Percentiles rank a stretch among this genome's conserved stretches.
These are phyloP conservation scores for Odontomachus brunneus DNA, from an alignment of 1,140 invertebrate species.

Conservation along the genomic window DNA sequence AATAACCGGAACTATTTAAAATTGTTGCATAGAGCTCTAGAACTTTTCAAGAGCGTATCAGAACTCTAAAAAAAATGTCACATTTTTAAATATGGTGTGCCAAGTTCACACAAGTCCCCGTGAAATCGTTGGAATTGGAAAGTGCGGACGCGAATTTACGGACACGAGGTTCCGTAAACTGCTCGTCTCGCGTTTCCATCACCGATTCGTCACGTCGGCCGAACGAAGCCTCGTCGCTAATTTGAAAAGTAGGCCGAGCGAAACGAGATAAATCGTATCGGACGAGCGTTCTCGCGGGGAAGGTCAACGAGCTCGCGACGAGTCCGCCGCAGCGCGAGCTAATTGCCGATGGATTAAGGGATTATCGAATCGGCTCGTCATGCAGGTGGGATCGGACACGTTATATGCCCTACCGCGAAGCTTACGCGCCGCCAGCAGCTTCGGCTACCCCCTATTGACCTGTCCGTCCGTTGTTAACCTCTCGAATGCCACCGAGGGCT, in stretches of 20 bases:
- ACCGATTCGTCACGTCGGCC: conserved; percentile 39
- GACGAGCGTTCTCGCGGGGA: conserved; percentile 42
- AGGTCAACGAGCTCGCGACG: too few relatives aligned
- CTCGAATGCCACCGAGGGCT: too few relatives aligned
- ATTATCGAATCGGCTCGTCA: conserved; percentile 73
- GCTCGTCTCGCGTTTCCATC: background rate
- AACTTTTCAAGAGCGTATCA: too few relatives aligned
- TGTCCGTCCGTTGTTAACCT: conserved; percentile 28
- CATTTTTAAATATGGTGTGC: too few relatives aligned
- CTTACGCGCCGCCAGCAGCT: conserved; percentile 6
- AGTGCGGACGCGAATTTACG: background rate
- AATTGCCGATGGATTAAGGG: conserved; percentile 79
- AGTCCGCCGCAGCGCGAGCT: conserved; percentile 63
- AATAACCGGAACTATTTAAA: too few relatives aligned
- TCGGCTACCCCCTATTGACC: conserved; percentile 36
- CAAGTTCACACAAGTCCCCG: too few relatives aligned
- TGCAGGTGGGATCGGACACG: conserved; percentile 50
- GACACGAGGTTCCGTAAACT: background rate
- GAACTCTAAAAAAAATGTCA: too few relatives aligned
- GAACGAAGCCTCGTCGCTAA: conserved; percentile 3
- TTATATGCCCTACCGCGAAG: conserved; percentile 49
- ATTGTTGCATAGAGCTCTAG: too few relatives aligned
- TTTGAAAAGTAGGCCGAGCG: conserved; percentile 31
- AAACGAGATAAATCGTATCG: conserved; percentile 52
- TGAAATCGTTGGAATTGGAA: too few relatives aligned